A percentile compares a stretch with the other conserved stretches of the same genome.
Evolutionary conservation across 1,140 invertebrate genomes (phyloP).

Genomic region (Spodoptera litura): DNA sequence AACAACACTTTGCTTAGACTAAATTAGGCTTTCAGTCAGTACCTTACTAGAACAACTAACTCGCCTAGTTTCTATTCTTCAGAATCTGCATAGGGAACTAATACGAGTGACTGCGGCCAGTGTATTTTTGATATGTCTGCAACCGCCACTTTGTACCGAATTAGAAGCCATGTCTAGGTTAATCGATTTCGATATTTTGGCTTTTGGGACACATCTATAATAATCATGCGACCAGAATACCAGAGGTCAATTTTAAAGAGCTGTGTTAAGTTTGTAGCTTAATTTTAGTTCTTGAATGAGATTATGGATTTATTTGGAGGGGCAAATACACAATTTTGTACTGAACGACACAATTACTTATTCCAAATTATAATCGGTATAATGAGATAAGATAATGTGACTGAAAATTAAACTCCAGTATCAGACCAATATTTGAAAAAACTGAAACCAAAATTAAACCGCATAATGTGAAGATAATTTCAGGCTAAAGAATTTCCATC

Average conservation of each 20-base stretch:
- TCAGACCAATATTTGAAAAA: not conserved
- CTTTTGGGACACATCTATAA: conserved; percentile 37
- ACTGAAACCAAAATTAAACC: not conserved
- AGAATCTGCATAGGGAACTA: conserved; percentile 3
- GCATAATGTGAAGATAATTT: not conserved
- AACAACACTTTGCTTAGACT: too few relatives aligned
- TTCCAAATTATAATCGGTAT: too few relatives aligned
- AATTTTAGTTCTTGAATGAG: too few relatives aligned
- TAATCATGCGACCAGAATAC: not conserved
- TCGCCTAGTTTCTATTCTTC: not conserved
- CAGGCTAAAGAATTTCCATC: not conserved
- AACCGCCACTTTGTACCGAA: conserved; percentile 10
- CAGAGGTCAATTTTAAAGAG: not conserved
- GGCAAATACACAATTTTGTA: too few relatives aligned
- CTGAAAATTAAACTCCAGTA: too few relatives aligned
- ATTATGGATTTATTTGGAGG: too few relatives aligned
- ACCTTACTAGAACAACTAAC: too few relatives aligned
- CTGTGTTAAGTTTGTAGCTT: too few relatives aligned
- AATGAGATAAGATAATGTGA: too few relatives aligned
- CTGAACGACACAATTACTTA: too few relatives aligned
- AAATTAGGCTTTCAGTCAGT: too few relatives aligned
- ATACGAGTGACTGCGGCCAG: not conserved
- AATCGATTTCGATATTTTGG: conserved; percentile 43
- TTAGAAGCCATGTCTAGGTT: conserved; percentile 37
- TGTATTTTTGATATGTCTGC: conserved; percentile 18